Percentiles rank a stretch among this genome's conserved stretches.
phyloP scores from a whole-genome alignment of 2,888 invertebrate genomes.

The Entomobrya proxima region DNA sequence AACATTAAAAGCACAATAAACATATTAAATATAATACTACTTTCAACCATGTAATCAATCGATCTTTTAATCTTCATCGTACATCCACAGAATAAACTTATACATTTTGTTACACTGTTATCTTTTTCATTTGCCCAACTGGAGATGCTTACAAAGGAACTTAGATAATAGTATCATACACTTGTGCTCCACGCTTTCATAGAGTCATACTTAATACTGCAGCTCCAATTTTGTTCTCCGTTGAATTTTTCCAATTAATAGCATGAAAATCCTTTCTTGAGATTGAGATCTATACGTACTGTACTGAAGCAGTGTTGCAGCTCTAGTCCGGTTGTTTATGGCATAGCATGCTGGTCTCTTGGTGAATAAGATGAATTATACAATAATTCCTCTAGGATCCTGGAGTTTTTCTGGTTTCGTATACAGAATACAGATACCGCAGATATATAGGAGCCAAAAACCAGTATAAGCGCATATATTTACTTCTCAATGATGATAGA shows the following conservation, averaged over 20 bases:
- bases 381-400: not conserved
- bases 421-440: too few relatives aligned
- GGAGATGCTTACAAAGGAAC: too few relatives aligned
- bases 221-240: not conserved
- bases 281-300: not conserved
- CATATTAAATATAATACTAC: conserved; percentile 8
- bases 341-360: conserved; percentile 1
- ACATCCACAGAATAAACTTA: too few relatives aligned
- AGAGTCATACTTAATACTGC: not conserved
- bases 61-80: not conserved
- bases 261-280: not conserved
- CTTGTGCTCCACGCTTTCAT: not conserved
- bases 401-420: too few relatives aligned
- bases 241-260: conserved; percentile 4
- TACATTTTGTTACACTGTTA: too few relatives aligned
- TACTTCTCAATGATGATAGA: not conserved
- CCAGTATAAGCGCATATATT: too few relatives aligned
- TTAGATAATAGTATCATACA: too few relatives aligned
- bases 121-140: too few relatives aligned
- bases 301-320: not conserved
- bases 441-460: too few relatives aligned
- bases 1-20: conserved; percentile 19
- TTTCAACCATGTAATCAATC: not conserved
- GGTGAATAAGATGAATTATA: conserved; percentile 15
- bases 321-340: not conserved